These are phyloP conservation scores for Glaucopsyche alexis DNA, from an alignment of 2,888 invertebrate species.

Conservation along the genomic window DNA sequence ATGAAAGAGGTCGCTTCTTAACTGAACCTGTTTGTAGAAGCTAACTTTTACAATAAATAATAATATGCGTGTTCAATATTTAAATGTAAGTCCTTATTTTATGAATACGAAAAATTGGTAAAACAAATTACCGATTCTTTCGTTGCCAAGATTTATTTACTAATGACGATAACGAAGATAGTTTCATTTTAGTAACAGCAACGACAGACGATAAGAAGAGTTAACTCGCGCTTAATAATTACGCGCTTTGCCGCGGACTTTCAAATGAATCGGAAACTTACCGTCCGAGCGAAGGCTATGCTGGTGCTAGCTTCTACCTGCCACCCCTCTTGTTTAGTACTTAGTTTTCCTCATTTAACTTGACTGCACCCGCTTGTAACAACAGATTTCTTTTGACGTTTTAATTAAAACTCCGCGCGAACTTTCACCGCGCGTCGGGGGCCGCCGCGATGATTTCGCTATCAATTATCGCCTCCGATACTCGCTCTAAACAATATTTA, in stretches of 20 bases:
- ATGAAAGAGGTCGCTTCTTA: background rate
- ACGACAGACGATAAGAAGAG: background rate
- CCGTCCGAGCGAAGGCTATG: background rate
- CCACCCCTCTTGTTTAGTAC: background rate
- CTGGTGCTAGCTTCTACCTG: background rate
- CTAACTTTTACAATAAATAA: background rate
- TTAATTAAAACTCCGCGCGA: background rate
- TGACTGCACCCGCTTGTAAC: slow-evolving; percentile 6
- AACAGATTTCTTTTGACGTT: slow-evolving; percentile 11
- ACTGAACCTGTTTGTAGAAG: background rate
- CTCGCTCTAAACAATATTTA: background rate
- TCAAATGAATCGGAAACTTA: background rate
- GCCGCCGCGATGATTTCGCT: background rate
- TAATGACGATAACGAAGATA: background rate
- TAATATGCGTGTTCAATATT: background rate
- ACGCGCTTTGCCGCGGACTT: background rate
- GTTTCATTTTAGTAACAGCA: no score
- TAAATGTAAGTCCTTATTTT: no score
- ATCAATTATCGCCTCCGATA: slow-evolving; percentile 9
- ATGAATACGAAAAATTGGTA: no score
- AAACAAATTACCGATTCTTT: background rate
- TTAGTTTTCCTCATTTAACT: slow-evolving; percentile 6
- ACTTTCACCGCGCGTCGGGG: background rate
- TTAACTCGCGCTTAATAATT: background rate
- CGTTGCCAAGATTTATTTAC: background rate